Base-by-base conservation (phyloP, 1,140 invertebrate species). In the Drosophila quadrilineata region DNA sequence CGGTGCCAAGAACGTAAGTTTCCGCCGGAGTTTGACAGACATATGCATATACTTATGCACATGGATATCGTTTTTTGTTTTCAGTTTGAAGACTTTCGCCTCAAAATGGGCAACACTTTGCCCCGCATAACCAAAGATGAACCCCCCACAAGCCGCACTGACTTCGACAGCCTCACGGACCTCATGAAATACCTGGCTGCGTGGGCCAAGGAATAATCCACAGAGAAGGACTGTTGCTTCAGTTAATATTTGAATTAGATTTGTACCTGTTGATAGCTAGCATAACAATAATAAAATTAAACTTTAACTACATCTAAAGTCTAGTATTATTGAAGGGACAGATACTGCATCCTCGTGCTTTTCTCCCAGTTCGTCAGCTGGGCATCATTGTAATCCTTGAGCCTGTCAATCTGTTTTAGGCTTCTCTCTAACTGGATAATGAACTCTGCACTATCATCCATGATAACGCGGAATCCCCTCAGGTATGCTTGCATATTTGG, bases 161-260 rank as follows among this genome's bases (percentile, higher is more conserved):
- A 98, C 87, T 98, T 98, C 76, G 93, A 92, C 70, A 94, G 94
- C 62, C 89, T 97, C 1, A 96, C 94, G 69, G 96, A 96, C 91
- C 90, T 97, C 24, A 90, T 97, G 60, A 94, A 92, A 75, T 97
- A 97, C 90, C 77, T 96, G 65, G 91, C 93, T 73, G 90, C 92
- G 12, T 92, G 91, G 91, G 89, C 85, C 19, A 90, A 88, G 33
- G 84, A 90, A 57, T 89, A 56, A 16, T 26, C 16, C 14, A 24
- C 6, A 53, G 22, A 24, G 38, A 14, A 43, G 21, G 6, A 41
- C 5, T 4, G 14, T 59, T 38, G 17, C 9, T 21, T 40, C 50
- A 28, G 29, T 22, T 35, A 3, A n/a, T n/a, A n/a, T n/a, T n/a
- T n/a, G n/a, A n/a, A n/a, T n/a, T n/a, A n/a, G 33, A 52, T 49